These are phyloP conservation scores for Papilio xuthus DNA, from an alignment of 1,140 invertebrate species.

Conservation along the genomic window DNA sequence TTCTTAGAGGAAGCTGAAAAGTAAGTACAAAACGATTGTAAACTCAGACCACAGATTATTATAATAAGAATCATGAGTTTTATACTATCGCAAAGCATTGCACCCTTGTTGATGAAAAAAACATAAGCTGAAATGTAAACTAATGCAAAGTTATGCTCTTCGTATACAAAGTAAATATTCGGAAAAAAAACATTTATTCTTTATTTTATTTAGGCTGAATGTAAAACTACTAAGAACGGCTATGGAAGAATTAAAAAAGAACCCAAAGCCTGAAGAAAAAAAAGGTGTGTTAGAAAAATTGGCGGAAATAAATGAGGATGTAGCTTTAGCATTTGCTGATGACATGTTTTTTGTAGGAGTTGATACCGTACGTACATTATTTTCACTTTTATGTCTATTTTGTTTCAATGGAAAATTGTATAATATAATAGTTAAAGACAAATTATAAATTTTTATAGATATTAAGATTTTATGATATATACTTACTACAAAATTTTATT, in stretches of 20 bases:
- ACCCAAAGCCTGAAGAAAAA: slow-evolving; percentile 26
- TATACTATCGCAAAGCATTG: too few relatives aligned
- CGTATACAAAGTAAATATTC: too few relatives aligned
- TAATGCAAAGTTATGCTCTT: too few relatives aligned
- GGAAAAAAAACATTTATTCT: too few relatives aligned
- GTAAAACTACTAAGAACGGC: slow-evolving; percentile 9
- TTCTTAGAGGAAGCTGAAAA: slow-evolving; percentile 50
- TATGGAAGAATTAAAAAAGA: slow-evolving; percentile 36
- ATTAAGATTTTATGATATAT: not conserved
- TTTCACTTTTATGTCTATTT: too few relatives aligned
- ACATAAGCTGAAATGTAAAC: too few relatives aligned
- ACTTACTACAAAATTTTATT: not conserved
- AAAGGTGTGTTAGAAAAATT: slow-evolving; percentile 77
- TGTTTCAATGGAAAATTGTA: too few relatives aligned
- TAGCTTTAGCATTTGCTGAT: slow-evolving; percentile 83
- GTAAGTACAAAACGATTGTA: slow-evolving; percentile 44
- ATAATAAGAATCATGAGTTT: too few relatives aligned
- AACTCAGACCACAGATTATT: too few relatives aligned
- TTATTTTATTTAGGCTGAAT: not conserved
- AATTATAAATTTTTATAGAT: too few relatives aligned
- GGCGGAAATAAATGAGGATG: slow-evolving; percentile 72
- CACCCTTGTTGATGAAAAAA: too few relatives aligned
- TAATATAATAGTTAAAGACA: too few relatives aligned
- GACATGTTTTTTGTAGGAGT: slow-evolving; percentile 87
- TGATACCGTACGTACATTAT: slow-evolving; percentile 83